Base-by-base conservation (phyloP, 2,888 invertebrate genomes). In the Synanthedon formicaeformis region DNA sequence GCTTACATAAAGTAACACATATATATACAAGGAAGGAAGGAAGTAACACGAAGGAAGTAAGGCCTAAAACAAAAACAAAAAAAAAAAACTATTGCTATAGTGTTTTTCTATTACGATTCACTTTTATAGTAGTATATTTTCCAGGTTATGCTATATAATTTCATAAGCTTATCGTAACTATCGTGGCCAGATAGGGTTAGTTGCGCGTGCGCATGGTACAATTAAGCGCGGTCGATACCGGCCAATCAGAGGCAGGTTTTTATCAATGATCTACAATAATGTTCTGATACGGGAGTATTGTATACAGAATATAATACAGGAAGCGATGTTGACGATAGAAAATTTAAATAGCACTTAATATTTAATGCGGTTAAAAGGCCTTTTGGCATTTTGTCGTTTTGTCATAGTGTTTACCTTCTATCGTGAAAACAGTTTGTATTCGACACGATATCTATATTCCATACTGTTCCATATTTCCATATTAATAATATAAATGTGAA, bases 81-180 rank as follows among this genome's bases (percentile, higher is more conserved):
- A 41, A 18, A 11, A 41, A 41, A 27, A 27, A 6, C 2, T 41
- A 41, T 41, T 41, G 1, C 13, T 41, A 41, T 8, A 27, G 11
- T 41, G 45, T 34, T 34, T n/a, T 34, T 34, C 10, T 1, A n/a
- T 45, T 45, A 45, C 14, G 45, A 13, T 13, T n/a, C 45, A 12
- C 5, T 45, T 45, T 45, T 45, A 13, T 13, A 13, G 5, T 45
- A 13, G 13, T n/a, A 45, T 45, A 45, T 45, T 45, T 45, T 45
- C 40, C 40, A 34, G 48, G 14, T 48, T 50, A 50, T 48, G 50
- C 50, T 48, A 16, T 53, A 53, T 53, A 50, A 53, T 53, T 53
- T 53, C 50, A 50, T 53, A 51, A 53, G 53, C 53, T 53, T 53
- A 53, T 53, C 53, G 45, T 41, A 12, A 13, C 51, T 51, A 51